Percentiles rank a stretch among this genome's conserved stretches.
Evolutionary conservation across 2,888 invertebrate species (phyloP).

Genomic region (Chirona hameri): DNA sequence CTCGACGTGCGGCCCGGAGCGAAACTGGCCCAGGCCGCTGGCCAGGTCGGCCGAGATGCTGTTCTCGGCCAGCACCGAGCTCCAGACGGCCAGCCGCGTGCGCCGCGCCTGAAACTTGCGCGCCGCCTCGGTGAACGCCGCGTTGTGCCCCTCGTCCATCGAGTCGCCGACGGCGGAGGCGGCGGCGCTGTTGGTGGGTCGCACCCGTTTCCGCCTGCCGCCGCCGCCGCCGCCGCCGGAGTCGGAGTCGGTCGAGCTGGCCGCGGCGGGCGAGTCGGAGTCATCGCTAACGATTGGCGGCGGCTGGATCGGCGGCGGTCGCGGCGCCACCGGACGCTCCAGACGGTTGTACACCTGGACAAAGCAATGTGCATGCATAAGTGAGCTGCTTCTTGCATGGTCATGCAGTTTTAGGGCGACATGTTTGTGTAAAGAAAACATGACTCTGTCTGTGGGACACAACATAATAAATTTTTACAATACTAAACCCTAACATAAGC

Average conservation of each 20-base stretch:
- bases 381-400: no score
- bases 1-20: background rate
- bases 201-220: background rate
- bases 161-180: background rate
- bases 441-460: no score
- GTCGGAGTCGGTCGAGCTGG: background rate
- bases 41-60: constrained; percentile 8
- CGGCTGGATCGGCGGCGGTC: background rate
- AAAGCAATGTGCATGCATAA: no score
- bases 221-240: background rate
- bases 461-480: no score
- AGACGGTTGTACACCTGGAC: background rate
- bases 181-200: background rate
- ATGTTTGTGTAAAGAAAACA: no score
- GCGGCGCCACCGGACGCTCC: constrained; percentile 9
- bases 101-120: background rate
- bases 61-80: constrained; percentile 9
- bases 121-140: constrained; percentile 6
- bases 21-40: background rate
- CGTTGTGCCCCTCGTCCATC: background rate
- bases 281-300: background rate
- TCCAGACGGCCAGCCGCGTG: background rate
- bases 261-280: background rate
- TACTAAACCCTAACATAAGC: no score
- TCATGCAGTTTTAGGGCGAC: no score